A percentile compares a stretch with the other conserved stretches of the same genome.
Conservation (phyloP, 2,113 vertebrate species). For the Xiphias gladius region DNA sequence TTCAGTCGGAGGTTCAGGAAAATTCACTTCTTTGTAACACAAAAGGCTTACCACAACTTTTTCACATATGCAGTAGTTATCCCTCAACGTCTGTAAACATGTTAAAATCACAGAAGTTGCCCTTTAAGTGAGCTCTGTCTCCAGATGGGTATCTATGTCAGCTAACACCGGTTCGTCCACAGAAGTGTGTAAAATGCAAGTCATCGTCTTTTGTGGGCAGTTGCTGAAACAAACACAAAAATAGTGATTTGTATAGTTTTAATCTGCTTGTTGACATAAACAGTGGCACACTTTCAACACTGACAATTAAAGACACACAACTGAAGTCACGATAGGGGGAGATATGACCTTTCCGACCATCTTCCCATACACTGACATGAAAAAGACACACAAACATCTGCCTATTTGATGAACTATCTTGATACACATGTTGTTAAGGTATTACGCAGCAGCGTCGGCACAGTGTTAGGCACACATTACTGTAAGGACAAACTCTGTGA, state of each 20-base stretch:
- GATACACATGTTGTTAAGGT: not conserved
- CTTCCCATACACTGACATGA: not conserved
- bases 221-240: not conserved
- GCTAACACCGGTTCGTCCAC: too few relatives aligned
- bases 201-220: not conserved
- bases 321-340: not conserved
- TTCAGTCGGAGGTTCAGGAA: too few relatives aligned
- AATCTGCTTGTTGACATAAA: slow-evolving; percentile 22
- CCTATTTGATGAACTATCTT: slow-evolving; percentile 3
- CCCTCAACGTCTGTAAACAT: not conserved
- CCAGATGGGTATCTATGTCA: too few relatives aligned
- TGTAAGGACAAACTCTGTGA: slow-evolving; percentile 1
- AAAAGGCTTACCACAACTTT: too few relatives aligned
- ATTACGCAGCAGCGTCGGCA: not conserved
- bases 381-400: not conserved
- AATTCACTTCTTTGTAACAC: too few relatives aligned
- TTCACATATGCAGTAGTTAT: too few relatives aligned
- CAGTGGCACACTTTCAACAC: not conserved
- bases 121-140: too few relatives aligned
- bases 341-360: not conserved
- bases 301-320: not conserved
- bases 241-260: slow-evolving; percentile 19
- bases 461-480: not conserved
- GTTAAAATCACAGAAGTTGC: too few relatives aligned
- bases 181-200: too few relatives aligned